Conservation (phyloP, 2,797 vertebrate genomes). For the Percopsis omiscomaycus region DNA sequence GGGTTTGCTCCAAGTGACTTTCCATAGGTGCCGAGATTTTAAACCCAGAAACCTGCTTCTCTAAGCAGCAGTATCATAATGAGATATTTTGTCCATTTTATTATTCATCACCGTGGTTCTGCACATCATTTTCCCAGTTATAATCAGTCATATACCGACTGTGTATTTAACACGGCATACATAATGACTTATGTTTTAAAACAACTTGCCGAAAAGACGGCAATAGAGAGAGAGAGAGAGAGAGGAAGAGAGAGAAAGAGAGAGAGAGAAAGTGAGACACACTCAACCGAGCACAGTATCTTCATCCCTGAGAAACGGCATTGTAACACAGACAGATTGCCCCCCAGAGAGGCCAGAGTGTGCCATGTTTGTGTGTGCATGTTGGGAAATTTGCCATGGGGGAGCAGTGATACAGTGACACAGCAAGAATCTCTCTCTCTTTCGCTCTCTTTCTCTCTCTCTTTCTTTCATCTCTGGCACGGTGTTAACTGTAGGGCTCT, state of each 20-base stretch:
- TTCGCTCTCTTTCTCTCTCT: conserved; percentile 2
- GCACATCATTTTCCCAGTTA: not conserved
- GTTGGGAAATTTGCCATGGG: conserved; percentile 51
- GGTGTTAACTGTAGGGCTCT: conserved; percentile 54
- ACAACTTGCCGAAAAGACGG: conserved; percentile 33
- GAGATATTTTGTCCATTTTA: conserved; percentile 50
- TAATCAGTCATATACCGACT: conserved; percentile 43
- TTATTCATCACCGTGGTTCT: conserved; percentile 14
- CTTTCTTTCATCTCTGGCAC: conserved; percentile 34
- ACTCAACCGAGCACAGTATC: conserved; percentile 31
- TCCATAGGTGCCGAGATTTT: conserved; percentile 35
- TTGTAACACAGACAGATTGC: conserved; percentile 60
- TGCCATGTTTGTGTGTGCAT: conserved; percentile 41
- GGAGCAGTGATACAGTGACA: conserved; percentile 50
- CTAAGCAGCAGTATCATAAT: conserved; percentile 49
- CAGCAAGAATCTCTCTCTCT: conserved; percentile 57
- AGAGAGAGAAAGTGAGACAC: conserved; percentile 6
- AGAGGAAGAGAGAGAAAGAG: not conserved
- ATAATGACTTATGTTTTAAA: conserved; percentile 53
- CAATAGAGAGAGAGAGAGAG: not conserved
- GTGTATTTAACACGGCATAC: conserved; percentile 44
- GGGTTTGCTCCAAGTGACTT: too few species aligned
- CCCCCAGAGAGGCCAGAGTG: conserved; percentile 55
- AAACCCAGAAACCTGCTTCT: conserved; percentile 50
- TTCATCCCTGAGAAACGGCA: conserved; percentile 57